These are phyloP conservation scores for Apis cerana DNA, from an alignment of 1,140 invertebrate genomes.

Conservation along the genomic window DNA sequence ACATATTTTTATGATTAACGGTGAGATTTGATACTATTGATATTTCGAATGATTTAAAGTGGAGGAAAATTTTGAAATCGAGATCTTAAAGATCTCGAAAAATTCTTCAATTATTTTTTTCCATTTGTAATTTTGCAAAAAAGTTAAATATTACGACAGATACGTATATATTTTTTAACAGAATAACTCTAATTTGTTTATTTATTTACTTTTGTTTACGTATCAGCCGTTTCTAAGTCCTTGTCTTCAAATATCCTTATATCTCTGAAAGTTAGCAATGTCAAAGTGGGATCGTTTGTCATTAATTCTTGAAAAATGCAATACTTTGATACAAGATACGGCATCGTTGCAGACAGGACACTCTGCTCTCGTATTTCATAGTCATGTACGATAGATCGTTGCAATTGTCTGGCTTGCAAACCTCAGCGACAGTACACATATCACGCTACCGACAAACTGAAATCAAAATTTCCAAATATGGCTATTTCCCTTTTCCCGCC, in stretches of 20 bases:
- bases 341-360: neutral
- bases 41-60: no score
- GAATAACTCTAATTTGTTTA: neutral
- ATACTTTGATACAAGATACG: neutral
- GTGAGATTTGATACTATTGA: no score
- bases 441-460: neutral
- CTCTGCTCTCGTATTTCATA: conserved; percentile 16
- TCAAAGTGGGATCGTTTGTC: neutral
- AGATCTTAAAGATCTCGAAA: no score
- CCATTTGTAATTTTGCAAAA: no score
- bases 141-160: no score
- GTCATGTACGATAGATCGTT: conserved; percentile 19
- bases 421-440: conserved; percentile 8
- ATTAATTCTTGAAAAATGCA: neutral
- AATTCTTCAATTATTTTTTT: no score
- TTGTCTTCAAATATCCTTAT: neutral
- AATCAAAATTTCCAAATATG: conserved; percentile 11
- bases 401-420: conserved; percentile 14
- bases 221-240: neutral
- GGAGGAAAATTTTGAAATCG: no score
- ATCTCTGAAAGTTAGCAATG: neutral
- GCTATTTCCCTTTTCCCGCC: neutral
- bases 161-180: neutral
- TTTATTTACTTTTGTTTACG: neutral
- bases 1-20: no score